Conservation (phyloP, 2,888 invertebrate species). For the Argyra leucocephala region DNA sequence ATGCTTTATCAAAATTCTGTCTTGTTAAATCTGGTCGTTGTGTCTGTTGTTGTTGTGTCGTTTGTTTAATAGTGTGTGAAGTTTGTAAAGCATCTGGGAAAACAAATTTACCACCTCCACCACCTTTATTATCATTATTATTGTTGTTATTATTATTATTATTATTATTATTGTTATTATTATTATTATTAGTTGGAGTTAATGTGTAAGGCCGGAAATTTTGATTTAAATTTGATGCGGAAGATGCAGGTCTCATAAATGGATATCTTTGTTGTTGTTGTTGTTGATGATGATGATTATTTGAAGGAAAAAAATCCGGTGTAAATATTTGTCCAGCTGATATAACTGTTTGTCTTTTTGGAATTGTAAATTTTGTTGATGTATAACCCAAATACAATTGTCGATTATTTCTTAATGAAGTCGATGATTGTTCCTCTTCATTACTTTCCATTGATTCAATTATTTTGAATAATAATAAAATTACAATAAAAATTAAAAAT, state of each 20-base stretch:
- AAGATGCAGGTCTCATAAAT: background rate
- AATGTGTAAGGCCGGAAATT: background rate
- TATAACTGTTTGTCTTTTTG: background rate
- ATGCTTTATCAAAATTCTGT: conserved; percentile 19
- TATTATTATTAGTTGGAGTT: background rate
- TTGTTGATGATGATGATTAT: background rate
- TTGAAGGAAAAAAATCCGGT: background rate
- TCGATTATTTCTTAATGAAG: background rate
- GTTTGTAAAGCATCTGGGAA: too few relatives aligned
- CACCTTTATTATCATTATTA: too few relatives aligned
- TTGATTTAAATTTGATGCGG: background rate
- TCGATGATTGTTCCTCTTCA: background rate
- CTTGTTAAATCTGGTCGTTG: background rate
- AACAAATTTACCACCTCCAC: too few relatives aligned
- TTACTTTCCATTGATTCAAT: background rate
- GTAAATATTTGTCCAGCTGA: background rate
- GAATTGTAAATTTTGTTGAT: background rate
- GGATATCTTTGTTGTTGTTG: background rate
- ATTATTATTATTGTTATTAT: too few relatives aligned
- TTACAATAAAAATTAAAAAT: background rate
- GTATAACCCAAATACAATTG: background rate
- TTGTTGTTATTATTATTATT: too few relatives aligned
- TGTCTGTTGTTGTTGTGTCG: background rate
- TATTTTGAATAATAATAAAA: background rate
- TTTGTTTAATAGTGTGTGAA: too few relatives aligned